These are phyloP conservation scores for Chymomyza costata DNA, from an alignment of 1,140 invertebrate genomes.

Conservation along the genomic window DNA sequence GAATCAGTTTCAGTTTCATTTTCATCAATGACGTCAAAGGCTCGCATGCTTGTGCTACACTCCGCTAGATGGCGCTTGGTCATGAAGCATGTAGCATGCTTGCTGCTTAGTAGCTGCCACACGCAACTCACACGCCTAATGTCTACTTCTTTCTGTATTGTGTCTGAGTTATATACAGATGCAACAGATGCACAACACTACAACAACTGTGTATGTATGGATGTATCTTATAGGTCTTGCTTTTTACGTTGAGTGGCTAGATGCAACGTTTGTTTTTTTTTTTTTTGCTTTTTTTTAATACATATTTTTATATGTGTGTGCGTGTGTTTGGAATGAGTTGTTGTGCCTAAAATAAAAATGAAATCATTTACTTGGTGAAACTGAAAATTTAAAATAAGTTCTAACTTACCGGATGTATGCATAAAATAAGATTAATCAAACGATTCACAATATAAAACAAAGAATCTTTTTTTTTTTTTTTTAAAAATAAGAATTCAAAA, in stretches of 20 bases:
- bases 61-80: constrained; percentile 29
- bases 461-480: constrained; percentile 3
- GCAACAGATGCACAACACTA: too few species aligned
- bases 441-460: constrained; percentile 44
- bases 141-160: constrained; percentile 30
- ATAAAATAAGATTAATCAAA: constrained; percentile 22
- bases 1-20: too few species aligned
- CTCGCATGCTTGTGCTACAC: constrained; percentile 8
- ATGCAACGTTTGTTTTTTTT: constrained; percentile 8
- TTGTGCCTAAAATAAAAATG: constrained; percentile 73
- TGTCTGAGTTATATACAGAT: constrained; percentile 29
- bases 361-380: constrained; percentile 67
- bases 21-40: constrained; percentile 18
- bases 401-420: constrained; percentile 58
- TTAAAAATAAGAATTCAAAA: constrained; percentile 11
- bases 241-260: too few species aligned
- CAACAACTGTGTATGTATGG: constrained; percentile 6
- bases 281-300: constrained; percentile 25
- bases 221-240: constrained; percentile 14
- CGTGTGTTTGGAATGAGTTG: constrained; percentile 35
- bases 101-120: constrained; percentile 34
- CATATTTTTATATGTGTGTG: constrained; percentile 18
- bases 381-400: constrained; percentile 52
- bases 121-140: constrained; percentile 6
- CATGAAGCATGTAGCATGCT: neutral